Conservation (phyloP, 1,140 invertebrate species). For the Chrysomallon squamiferum region DNA sequence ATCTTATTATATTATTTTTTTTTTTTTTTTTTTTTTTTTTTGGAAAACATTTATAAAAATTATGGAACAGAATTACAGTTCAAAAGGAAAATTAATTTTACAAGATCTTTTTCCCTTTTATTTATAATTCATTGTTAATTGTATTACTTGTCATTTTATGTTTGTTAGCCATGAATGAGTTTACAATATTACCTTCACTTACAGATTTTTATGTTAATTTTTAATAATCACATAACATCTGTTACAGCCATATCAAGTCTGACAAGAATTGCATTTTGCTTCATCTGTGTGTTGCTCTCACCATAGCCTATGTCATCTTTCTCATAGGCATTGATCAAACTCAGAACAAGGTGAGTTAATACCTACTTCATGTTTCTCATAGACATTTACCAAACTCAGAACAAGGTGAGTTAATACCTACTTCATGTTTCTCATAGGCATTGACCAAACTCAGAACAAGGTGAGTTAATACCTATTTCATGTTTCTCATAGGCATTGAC, state of each 20-base stretch:
- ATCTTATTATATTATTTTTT: background rate
- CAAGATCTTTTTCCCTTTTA: no score
- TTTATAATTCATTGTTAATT: no score
- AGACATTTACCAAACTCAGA: conserved; percentile 26
- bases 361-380: conserved; percentile 30
- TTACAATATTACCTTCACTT: no score
- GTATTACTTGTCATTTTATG: no score
- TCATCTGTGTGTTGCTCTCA: conserved; percentile 30
- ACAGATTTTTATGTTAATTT: no score
- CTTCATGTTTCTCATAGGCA: conserved; percentile 30
- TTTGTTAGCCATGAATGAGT: no score
- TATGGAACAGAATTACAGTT: background rate
- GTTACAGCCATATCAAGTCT: conserved; percentile 18
- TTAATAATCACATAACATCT: no score
- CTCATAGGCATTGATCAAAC: conserved; percentile 27
- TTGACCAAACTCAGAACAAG: conserved; percentile 24
- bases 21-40: background rate
- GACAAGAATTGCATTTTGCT: conserved; percentile 25
- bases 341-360: conserved; percentile 17
- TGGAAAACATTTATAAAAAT: background rate
- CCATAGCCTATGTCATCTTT: conserved; percentile 34
- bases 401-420: conserved; percentile 20
- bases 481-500: conserved; percentile 32
- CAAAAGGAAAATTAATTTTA: no score
- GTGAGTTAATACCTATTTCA: conserved; percentile 19